phyloP scores from a whole-genome alignment of 1,140 invertebrate species.

The Himalopsyche phryganea region DNA sequence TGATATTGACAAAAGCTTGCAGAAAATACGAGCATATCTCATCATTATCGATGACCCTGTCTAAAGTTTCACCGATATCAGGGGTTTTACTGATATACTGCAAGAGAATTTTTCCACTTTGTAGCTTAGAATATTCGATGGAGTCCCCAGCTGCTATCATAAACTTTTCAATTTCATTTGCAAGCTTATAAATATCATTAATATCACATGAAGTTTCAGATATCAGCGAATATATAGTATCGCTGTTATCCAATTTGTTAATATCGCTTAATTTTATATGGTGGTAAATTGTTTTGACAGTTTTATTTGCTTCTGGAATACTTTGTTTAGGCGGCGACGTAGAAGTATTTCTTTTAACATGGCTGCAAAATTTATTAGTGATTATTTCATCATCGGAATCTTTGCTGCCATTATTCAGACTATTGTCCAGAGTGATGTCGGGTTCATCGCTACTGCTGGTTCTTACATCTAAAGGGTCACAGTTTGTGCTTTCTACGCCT shows the following conservation, averaged over 20 bases:
- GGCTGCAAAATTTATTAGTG: constrained; percentile 7
- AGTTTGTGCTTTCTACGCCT: constrained; percentile 23
- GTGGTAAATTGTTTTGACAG: constrained; percentile 21
- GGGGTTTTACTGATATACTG: constrained; percentile 40
- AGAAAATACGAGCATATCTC: constrained; percentile 50
- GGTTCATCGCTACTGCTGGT: constrained; percentile 6
- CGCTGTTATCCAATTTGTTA: constrained; percentile 22
- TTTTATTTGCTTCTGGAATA: constrained; percentile 17
- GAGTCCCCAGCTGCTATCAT: constrained; percentile 40
- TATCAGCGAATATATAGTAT: constrained; percentile 41
- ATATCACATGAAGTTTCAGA: constrained; percentile 48
- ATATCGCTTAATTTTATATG: constrained; percentile 24
- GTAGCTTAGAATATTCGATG: constrained; percentile 42
- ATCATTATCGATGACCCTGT: constrained; percentile 43
- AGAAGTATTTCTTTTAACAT: constrained; percentile 36
- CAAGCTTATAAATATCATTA: constrained; percentile 42
- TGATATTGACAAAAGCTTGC: constrained; percentile 48
- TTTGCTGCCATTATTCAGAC: constrained; percentile 2
- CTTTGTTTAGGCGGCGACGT: constrained; percentile 29
- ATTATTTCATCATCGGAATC: constrained; percentile 9
- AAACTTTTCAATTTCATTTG: constrained; percentile 45
- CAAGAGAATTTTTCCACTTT: constrained; percentile 47
- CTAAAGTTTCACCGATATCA: constrained; percentile 38
- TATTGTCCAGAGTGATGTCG: constrained; percentile 14
- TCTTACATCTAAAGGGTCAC: constrained; percentile 27